These are phyloP conservation scores for Drosophila eohydei DNA, from an alignment of 2,888 invertebrate genomes.

Conservation along the genomic window DNA sequence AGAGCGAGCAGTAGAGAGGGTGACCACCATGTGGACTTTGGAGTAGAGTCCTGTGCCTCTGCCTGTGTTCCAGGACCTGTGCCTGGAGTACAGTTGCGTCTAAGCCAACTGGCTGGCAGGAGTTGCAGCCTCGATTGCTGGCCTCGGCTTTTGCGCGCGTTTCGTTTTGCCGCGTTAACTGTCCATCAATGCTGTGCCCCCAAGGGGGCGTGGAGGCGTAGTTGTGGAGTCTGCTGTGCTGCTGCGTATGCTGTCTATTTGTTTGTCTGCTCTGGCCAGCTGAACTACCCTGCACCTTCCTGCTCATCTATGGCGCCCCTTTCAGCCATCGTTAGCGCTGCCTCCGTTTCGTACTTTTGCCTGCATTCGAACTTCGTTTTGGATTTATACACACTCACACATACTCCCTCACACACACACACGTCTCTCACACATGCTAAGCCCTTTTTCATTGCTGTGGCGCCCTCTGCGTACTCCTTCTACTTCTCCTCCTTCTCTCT, in stretches of 20 bases:
- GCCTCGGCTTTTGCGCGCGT: conserved; percentile 72
- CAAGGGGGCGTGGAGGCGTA: conserved; percentile 37
- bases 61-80: conserved; percentile 2
- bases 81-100: conserved; percentile 71
- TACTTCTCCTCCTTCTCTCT: conserved; percentile 3
- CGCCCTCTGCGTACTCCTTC: conserved; percentile 15
- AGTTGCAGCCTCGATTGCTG: conserved; percentile 23
- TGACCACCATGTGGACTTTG: conserved; percentile 36
- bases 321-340: conserved; percentile 67
- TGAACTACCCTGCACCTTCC: conserved; percentile 55
- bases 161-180: conserved; percentile 80
- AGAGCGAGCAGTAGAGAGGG: neutral
- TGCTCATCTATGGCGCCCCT: neutral
- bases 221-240: neutral
- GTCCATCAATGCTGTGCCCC: conserved; percentile 71
- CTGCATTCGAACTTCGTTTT: conserved; percentile 75
- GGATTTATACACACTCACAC: conserved; percentile 45
- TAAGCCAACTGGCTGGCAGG: conserved; percentile 70
- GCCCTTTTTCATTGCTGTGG: conserved; percentile 60
- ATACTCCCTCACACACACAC: conserved; percentile 4
- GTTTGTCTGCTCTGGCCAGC: conserved; percentile 48
- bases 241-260: conserved; percentile 52
- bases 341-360: conserved; percentile 51
- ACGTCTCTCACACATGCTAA: conserved; percentile 40
- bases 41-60: conserved; percentile 23